Percentiles rank a stretch among this genome's conserved stretches.
phyloP scores from a whole-genome alignment of 2,113 vertebrate genomes.

The Mirounga angustirostris region DNA sequence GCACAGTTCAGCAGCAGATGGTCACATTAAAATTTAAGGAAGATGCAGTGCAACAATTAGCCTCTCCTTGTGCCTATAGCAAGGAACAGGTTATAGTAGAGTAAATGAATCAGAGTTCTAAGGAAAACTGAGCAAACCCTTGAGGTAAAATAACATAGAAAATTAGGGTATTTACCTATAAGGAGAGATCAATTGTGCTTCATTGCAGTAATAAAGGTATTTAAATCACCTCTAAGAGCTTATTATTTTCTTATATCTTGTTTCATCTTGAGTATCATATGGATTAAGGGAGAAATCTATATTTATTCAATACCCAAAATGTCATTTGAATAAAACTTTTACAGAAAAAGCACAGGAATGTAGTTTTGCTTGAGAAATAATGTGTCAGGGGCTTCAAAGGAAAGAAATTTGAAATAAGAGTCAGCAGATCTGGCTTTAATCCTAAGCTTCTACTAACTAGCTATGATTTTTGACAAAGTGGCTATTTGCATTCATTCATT shows the following conservation, averaged over 20 bases:
- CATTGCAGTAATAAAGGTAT: neutral
- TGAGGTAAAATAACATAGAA: neutral
- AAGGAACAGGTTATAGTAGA: neutral
- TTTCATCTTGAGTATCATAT: neutral
- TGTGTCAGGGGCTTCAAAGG: neutral
- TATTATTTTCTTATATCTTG: neutral
- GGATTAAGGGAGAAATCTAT: neutral
- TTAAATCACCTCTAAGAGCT: neutral
- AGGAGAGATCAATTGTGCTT: neutral
- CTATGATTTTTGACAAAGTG: neutral
- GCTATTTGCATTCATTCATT: neutral
- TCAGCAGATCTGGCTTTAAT: neutral
- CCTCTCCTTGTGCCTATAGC: neutral
- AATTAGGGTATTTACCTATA: neutral
- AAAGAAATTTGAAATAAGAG: conserved; percentile 10
- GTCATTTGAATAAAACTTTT: neutral
- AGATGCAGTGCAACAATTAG: neutral
- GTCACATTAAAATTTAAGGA: neutral
- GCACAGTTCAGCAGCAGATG: neutral
- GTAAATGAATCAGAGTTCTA: neutral
- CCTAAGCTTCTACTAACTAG: neutral
- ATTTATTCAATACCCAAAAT: neutral
- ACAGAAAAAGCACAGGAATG: neutral
- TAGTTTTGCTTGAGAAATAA: neutral
- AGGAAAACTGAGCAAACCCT: neutral